Evolutionary conservation across 2,113 vertebrate species (phyloP).

Genomic region (Gasterosteus aculeatus): DNA sequence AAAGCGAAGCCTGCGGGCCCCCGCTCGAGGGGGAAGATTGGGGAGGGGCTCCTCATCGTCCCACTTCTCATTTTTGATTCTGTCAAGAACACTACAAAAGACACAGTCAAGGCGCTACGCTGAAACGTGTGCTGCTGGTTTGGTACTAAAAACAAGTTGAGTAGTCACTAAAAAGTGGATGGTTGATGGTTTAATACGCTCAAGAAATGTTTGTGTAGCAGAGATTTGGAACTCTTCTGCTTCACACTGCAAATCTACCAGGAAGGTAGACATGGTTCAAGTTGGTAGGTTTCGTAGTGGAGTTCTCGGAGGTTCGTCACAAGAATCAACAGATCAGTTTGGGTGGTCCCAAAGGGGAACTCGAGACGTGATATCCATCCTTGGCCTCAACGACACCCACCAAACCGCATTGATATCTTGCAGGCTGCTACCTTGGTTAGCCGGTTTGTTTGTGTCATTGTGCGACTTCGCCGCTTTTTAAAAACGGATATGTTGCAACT

Average conservation of each 20-base stretch:
- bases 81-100: constrained; percentile 38
- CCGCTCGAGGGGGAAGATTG: constrained; percentile 33
- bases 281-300: too few species aligned
- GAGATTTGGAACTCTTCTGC: not conserved
- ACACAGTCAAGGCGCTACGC: not conserved
- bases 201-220: not conserved
- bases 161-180: not conserved
- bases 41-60: constrained; percentile 34
- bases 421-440: too few species aligned
- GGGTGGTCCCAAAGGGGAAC: too few species aligned
- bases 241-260: not conserved
- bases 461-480: too few species aligned
- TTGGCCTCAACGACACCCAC: too few species aligned
- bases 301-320: too few species aligned
- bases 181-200: too few species aligned
- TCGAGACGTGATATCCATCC: too few species aligned
- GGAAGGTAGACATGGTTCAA: not conserved
- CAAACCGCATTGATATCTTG: too few species aligned
- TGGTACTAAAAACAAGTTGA: not conserved
- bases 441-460: too few species aligned
- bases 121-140: not conserved
- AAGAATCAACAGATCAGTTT: too few species aligned
- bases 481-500: too few species aligned
- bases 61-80: constrained; percentile 55
- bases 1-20: constrained; percentile 44